Base-by-base conservation (phyloP, 1,140 invertebrate species). In the Oryctes rhinoceros region DNA sequence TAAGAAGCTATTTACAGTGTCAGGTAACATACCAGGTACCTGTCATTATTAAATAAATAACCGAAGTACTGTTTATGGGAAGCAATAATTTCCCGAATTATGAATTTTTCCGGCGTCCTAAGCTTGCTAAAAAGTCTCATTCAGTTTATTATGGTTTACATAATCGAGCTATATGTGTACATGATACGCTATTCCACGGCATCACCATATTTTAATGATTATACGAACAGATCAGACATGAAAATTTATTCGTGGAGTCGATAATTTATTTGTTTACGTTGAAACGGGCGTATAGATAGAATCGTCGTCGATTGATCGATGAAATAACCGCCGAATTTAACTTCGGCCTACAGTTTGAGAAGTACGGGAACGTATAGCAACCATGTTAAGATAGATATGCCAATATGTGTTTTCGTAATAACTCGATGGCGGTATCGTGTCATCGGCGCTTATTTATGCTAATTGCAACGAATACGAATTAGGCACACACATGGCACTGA, bases 231-330 rank as follows among this genome's bases (percentile, higher is more conserved):
- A 71, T 71, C 65, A 71, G 65, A 71, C 65, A 71, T 71, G 65
- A 71, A 35, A 71, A 71, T 71, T 71, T 71, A 71, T 71, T 71
- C 35, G 13, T 4, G 20, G 1, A 15, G 65, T 24, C 65, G 65
- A 71, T 71, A 71, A 71, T 71, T 71, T 71, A 71, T 71, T 71
- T 71, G 65, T 71, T 71, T 71, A 71, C 65, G 11, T 71, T 71
- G 20, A 24, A 71, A 15, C 20, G 4, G 24, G 24, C 65, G 65
- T 35, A 30, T 30, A 30, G 24, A 30, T 30, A 71, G 24, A 35
- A 15, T 35, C 24, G 10, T 71, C 24, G 7, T 37, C 18, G 35
- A 71, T n/a, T 24, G 65, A 24, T 5, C 65, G 65, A 71, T 71
- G 65, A 71, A 24, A 71, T 71, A 71, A 71, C 9, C 24, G 65